A percentile compares a stretch with the other conserved stretches of the same genome.
Conservation (phyloP, 2,797 vertebrate species). For the Trichosurus vulpecula region DNA sequence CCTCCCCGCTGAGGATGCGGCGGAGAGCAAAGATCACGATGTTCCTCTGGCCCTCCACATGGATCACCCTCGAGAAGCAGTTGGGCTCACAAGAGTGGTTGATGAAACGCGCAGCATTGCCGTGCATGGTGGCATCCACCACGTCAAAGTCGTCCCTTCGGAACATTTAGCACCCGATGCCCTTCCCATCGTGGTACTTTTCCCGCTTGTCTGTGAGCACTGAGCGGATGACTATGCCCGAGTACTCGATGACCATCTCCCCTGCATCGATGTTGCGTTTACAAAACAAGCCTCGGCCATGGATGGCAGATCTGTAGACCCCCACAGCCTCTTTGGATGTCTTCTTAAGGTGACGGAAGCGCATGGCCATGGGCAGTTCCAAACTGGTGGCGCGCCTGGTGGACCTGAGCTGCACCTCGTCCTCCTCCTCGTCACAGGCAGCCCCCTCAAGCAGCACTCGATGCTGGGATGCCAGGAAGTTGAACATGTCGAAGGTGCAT, state of each 20-base stretch:
- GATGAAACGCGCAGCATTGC: slow-evolving; percentile 95
- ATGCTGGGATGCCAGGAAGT: slow-evolving; percentile 96
- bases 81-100: slow-evolving; percentile 98
- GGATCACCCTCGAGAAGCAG: slow-evolving; percentile 96
- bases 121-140: slow-evolving; percentile 96
- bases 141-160: slow-evolving; percentile 97
- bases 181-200: slow-evolving; percentile 97
- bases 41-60: slow-evolving; percentile 95
- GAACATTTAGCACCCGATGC: slow-evolving; percentile 98
- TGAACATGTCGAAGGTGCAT: slow-evolving; percentile 96
- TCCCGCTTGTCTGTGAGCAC: slow-evolving; percentile 96
- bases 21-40: slow-evolving; percentile 96
- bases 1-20: slow-evolving; percentile 95
- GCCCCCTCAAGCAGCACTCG: slow-evolving; percentile 93
- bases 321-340: slow-evolving; percentile 97
- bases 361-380: slow-evolving; percentile 97
- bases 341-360: slow-evolving; percentile 94
- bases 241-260: slow-evolving; percentile 97
- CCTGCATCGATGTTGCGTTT: slow-evolving; percentile 95
- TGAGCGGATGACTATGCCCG: slow-evolving; percentile 94
- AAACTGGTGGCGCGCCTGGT: slow-evolving; percentile 94
- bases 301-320: slow-evolving; percentile 96
- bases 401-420: slow-evolving; percentile 94
- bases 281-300: slow-evolving; percentile 95
- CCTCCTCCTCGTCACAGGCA: slow-evolving; percentile 93